These are phyloP conservation scores for Oegoconia quadripuncta DNA, from an alignment of 2,888 invertebrate genomes.

Conservation along the genomic window DNA sequence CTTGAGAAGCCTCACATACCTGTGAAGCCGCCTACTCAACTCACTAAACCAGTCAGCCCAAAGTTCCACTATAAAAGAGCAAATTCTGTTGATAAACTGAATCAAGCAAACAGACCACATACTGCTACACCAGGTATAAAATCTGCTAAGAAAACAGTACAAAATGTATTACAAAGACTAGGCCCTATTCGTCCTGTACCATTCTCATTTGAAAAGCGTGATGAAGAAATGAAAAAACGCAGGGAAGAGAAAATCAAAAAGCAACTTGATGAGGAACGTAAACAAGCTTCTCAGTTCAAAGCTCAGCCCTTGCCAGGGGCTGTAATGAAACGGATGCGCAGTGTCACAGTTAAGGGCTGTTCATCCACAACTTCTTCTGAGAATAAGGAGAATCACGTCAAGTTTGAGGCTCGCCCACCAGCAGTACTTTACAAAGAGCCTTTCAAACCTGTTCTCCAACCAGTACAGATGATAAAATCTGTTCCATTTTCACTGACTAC, in stretches of 20 bases:
- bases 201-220: conserved; percentile 84
- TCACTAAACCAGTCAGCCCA: conserved; percentile 52
- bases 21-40: conserved; percentile 42
- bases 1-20: conserved; percentile 62
- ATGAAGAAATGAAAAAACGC: conserved; percentile 75
- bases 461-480: conserved; percentile 58
- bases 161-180: too few relatives aligned
- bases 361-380: conserved; percentile 56
- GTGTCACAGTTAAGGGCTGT: conserved; percentile 36
- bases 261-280: conserved; percentile 77
- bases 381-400: conserved; percentile 53
- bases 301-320: conserved; percentile 83
- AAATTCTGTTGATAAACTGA: conserved; percentile 36
- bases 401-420: conserved; percentile 82
- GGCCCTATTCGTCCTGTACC: conserved; percentile 69
- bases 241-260: conserved; percentile 81
- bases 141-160: conserved; percentile 20
- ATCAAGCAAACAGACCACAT: conserved; percentile 24
- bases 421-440: conserved; percentile 81
- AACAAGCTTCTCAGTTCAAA: conserved; percentile 82
- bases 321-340: conserved; percentile 62
- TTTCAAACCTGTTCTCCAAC: conserved; percentile 79
- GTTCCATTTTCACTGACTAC: conserved; percentile 81
- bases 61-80: conserved; percentile 56
- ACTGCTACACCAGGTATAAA: conserved; percentile 11